phyloP scores from a whole-genome alignment of 2,888 invertebrate species.

The Andricus quercusramuli region DNA sequence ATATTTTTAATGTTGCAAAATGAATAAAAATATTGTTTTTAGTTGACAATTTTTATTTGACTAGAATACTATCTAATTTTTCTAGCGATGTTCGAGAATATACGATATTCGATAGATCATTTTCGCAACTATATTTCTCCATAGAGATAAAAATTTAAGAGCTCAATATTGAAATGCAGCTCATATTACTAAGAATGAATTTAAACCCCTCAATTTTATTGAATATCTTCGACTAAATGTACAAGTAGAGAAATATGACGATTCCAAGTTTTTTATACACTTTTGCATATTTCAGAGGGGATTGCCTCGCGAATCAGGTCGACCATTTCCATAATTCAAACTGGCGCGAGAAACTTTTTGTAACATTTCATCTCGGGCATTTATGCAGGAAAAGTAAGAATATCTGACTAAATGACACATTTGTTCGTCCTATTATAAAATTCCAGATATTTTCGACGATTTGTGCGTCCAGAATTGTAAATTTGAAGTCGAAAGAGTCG shows the following conservation, averaged over 20 bases:
- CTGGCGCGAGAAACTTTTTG: background rate
- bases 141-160: background rate
- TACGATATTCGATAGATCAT: background rate
- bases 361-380: background rate
- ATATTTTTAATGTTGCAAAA: too few relatives aligned
- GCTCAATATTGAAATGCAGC: background rate
- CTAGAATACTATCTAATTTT: background rate
- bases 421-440: background rate
- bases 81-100: background rate
- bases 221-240: background rate
- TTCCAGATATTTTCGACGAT: too few relatives aligned
- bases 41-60: background rate
- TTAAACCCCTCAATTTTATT: background rate
- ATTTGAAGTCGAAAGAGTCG: background rate
- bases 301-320: background rate
- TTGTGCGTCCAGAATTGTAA: background rate
- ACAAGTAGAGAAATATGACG: background rate
- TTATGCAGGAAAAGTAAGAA: slow-evolving; percentile 4
- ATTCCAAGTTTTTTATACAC: background rate
- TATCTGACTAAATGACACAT: background rate
- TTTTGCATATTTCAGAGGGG: background rate
- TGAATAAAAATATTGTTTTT: background rate
- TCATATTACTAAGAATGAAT: background rate
- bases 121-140: background rate
- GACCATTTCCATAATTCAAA: slow-evolving; percentile 8